Evolutionary conservation across 2,797 vertebrate genomes (phyloP), one percentile per base, ranked within the genome.

Genomic region (Ataeniobius toweri): DNA sequence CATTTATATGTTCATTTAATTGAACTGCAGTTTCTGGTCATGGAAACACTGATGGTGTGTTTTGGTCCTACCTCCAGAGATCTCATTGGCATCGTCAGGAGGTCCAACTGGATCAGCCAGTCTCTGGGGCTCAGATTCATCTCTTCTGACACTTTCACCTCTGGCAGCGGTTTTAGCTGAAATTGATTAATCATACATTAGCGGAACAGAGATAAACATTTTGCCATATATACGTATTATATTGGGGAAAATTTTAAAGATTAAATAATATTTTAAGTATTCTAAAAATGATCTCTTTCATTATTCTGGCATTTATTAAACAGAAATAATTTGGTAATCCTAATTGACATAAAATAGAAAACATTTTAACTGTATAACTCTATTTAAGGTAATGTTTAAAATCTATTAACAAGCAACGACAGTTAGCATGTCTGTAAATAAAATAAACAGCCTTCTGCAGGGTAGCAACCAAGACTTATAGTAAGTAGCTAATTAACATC

Each of bases 31-130:
- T 73, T 41, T 84, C 71, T 73, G 79, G 76, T 76, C 71, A 77
- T 86, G 85, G 86, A 88, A 80, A 86, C 69, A 22, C 77, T 69
- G 63, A 76, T 73, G 77, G 70, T 72, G 28, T 79, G 83, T 2
- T 14, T 83, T 79, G 76, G 65, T 89, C 91, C 86, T 95, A 96
- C 95, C 95, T 95, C 87, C 94, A 75, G 88, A 94, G 79, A 95
- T 95, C 90, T 95, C 93, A 46, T 94, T 95, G 91, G 85, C 89
- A 24, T 93, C 92, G 58, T 95, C 94, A n/a, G 88, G 85, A 63
- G 90, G 82, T 59, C 36, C 76, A 28, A 77, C 75, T 44, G 80
- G 80, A 56, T 94, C 94, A 67, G 91, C 88, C 81, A 85, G 89
- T 74, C 59, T 93, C 73, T 92, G 92, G 24, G 92, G 87, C 80